Evolutionary conservation across 2,888 invertebrate species (phyloP).

Genomic region (Drosophila tripunctata): DNA sequence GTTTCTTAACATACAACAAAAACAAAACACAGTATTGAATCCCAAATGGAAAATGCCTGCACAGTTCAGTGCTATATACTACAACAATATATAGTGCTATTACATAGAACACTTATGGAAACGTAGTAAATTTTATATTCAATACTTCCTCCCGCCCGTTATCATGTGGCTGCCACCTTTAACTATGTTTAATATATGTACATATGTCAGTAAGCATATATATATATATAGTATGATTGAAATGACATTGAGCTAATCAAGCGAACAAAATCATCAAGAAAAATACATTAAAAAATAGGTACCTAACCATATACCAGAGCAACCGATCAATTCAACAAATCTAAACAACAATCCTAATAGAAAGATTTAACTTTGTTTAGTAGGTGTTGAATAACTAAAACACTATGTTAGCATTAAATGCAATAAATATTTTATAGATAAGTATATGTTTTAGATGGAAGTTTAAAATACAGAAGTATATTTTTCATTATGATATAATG

Average conservation of each 20-base stretch:
- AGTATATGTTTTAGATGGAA: too few species aligned
- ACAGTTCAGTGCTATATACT: not conserved
- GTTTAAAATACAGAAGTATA: too few species aligned
- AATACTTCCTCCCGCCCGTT: too few species aligned
- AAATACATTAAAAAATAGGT: not conserved
- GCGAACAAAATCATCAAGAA: slow-evolving; percentile 22
- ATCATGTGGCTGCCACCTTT: too few species aligned
- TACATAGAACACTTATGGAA: too few species aligned
- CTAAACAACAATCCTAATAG: not conserved
- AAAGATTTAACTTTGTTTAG: too few species aligned
- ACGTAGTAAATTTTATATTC: too few species aligned
- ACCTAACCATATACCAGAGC: not conserved
- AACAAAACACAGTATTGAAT: not conserved
- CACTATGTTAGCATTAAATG: too few species aligned
- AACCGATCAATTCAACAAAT: not conserved
- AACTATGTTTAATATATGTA: not conserved
- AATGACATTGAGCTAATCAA: slow-evolving; percentile 61
- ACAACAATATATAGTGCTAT: not conserved
- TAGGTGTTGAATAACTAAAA: not conserved
- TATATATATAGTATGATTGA: slow-evolving; percentile 45
- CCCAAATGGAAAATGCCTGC: slow-evolving; percentile 7
- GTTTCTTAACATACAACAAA: not conserved
- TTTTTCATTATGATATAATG: too few species aligned
- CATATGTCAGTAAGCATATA: not conserved
- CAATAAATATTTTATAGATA: too few species aligned